Conservation (phyloP, 2,113 vertebrate genomes). For the Pangasianodon gigas region DNA sequence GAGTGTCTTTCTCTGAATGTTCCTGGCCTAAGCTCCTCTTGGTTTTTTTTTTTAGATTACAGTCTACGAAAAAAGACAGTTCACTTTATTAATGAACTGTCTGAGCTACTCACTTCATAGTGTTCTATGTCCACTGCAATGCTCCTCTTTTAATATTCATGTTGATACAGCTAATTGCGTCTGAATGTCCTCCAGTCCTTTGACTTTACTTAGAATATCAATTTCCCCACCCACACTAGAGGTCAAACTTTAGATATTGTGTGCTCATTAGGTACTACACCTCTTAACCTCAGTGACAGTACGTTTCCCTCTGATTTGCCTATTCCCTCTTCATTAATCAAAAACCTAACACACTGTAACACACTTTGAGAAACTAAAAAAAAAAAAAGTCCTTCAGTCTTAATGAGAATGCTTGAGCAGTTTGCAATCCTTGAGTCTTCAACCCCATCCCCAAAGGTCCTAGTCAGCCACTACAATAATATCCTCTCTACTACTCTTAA, state of each 20-base stretch:
- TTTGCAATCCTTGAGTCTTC: not conserved
- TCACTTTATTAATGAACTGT: not conserved
- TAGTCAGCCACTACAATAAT: not conserved
- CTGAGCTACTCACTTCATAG: not conserved
- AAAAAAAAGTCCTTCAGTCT: not conserved
- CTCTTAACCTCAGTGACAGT: not conserved
- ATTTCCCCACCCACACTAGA: not conserved
- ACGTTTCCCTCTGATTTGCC: not conserved
- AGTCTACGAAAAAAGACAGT: no score
- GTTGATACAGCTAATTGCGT: not conserved
- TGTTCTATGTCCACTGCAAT: not conserved
- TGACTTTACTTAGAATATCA: not conserved
- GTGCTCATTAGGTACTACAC: not conserved
- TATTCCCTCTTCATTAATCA: not conserved
- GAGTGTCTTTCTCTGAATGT: not conserved
- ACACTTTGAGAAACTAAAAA: not conserved
- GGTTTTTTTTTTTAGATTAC: not conserved
- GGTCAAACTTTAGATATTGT: not conserved
- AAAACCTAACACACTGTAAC: not conserved
- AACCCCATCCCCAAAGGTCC: not conserved
- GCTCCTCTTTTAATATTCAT: not conserved
- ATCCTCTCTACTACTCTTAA: not conserved
- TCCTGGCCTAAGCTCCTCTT: not conserved
- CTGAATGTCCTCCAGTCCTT: not conserved
- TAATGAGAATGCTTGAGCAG: conserved; percentile 5